phyloP scores from a whole-genome alignment of 2,797 vertebrate genomes.

The Hybognathus amarus region DNA sequence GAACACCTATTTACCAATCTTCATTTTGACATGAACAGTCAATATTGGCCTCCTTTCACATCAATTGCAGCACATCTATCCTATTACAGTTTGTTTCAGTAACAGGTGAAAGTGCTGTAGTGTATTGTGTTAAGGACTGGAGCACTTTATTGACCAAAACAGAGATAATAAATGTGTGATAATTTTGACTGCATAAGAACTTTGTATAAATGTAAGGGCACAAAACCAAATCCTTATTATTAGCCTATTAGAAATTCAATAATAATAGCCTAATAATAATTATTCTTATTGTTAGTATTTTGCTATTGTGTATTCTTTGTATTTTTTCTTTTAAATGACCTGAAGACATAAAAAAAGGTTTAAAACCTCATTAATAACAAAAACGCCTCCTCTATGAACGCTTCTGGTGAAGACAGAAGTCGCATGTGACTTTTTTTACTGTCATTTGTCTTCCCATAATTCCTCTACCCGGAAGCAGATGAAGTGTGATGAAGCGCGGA shows the following conservation, averaged over 20 bases:
- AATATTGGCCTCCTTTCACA: not conserved
- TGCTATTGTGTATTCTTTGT: not conserved
- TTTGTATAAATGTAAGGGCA: not conserved
- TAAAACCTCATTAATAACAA: not conserved
- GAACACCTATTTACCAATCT: not conserved
- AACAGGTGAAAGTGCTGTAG: not conserved
- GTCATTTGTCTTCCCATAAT: conserved; percentile 31
- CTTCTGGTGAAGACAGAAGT: not conserved
- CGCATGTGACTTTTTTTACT: not conserved
- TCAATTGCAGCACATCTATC: not conserved
- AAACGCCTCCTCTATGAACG: not conserved
- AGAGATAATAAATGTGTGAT: not conserved
- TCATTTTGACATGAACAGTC: not conserved
- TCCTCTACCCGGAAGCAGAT: conserved; percentile 29
- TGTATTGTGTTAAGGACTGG: not conserved
- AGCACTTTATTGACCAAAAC: not conserved
- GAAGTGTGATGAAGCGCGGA: conserved; percentile 67
- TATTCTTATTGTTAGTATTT: too few species aligned
- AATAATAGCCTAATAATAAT: not conserved
- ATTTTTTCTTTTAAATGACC: not conserved
- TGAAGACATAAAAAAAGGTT: not conserved
- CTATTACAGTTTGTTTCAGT: not conserved
- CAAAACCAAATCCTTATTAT: not conserved
- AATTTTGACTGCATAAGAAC: not conserved
- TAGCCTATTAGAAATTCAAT: not conserved